phyloP scores from a whole-genome alignment of 1,140 invertebrate species.

The Lepidostoma basale region DNA sequence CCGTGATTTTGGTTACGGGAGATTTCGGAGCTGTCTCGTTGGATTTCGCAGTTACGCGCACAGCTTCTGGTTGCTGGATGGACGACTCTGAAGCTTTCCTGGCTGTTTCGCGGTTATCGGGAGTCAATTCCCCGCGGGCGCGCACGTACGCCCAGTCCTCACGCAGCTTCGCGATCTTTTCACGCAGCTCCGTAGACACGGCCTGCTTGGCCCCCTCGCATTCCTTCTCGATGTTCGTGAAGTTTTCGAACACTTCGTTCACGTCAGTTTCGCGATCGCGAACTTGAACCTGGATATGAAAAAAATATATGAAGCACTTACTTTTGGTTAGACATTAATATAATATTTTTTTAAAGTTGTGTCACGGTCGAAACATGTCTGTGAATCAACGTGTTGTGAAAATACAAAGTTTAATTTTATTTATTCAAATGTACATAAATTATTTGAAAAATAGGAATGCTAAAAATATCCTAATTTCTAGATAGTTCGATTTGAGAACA shows the following conservation, averaged over 20 bases:
- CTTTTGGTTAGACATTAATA: background rate
- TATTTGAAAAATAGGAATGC: too few species aligned
- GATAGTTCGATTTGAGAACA: too few species aligned
- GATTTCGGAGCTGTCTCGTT: background rate
- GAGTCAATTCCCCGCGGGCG: constrained; percentile 26
- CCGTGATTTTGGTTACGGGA: background rate
- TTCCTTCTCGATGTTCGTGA: constrained; percentile 66
- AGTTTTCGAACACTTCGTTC: constrained; percentile 71
- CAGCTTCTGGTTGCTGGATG: background rate
- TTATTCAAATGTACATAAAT: too few species aligned
- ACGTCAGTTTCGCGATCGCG: constrained; percentile 68
- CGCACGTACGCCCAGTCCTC: constrained; percentile 62
- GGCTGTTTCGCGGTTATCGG: constrained; percentile 26
- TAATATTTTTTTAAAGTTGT: background rate
- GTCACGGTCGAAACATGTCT: too few species aligned
- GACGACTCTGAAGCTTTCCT: background rate
- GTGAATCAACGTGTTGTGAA: too few species aligned
- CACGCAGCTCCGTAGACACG: constrained; percentile 65
- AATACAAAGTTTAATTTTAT: background rate
- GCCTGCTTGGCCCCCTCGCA: constrained; percentile 64
- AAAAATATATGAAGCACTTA: constrained; percentile 28
- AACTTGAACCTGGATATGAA: constrained; percentile 52
- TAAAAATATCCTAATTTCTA: too few species aligned
- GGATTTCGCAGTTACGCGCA: background rate
- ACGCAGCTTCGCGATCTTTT: constrained; percentile 65